Evolutionary conservation across 2,888 invertebrate genomes (phyloP), one percentile per base, ranked within the genome.

Genomic region (Polymixis flavicincta): DNA sequence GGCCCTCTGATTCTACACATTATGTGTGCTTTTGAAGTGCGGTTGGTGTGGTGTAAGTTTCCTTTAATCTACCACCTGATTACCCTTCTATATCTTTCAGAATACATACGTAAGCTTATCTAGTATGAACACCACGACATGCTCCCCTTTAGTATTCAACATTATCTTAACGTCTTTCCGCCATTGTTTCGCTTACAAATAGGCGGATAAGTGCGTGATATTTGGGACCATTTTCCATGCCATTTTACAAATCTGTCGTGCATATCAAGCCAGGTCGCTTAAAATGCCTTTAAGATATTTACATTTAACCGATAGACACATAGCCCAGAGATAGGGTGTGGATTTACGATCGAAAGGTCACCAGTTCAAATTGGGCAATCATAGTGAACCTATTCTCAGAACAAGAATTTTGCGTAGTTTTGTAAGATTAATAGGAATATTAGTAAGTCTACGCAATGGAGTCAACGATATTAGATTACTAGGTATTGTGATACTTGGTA

Each of bases 291-390:
- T 77, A 66, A 76, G 84, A 84, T 86, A 86, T 86, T 86, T 86
- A 85, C 87, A 85, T 83, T 85, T 64, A 84, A 85, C 64, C 80
- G 84, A 84, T 80, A 83, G 81, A 71, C 61, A 81, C 70, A 84
- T 59, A 74, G 82, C 70, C 64, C 37, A 78, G 71, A 82, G 84
- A 86, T 87, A 86, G 80, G 86, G 87, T 84, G 82, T 80, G 85
- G 76, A 87, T 86, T 86, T 87, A 86, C 74, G 84, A 87, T 52
- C 70, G 70, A 86, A 87, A 87, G 87, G 87, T 86, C 82, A 86
- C 77, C 66, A 80, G 86, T 82, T 86, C 84, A 85, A 85, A 80
- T 86, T 87, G 82, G 82, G 76, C 80, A 86, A 85, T 80, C 84
- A 82, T 77, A 79, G 70, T 85, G 84, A 85, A 87, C 84, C 74